phyloP scores from a whole-genome alignment of 2,888 invertebrate genomes.

The Dorcus hopei region DNA sequence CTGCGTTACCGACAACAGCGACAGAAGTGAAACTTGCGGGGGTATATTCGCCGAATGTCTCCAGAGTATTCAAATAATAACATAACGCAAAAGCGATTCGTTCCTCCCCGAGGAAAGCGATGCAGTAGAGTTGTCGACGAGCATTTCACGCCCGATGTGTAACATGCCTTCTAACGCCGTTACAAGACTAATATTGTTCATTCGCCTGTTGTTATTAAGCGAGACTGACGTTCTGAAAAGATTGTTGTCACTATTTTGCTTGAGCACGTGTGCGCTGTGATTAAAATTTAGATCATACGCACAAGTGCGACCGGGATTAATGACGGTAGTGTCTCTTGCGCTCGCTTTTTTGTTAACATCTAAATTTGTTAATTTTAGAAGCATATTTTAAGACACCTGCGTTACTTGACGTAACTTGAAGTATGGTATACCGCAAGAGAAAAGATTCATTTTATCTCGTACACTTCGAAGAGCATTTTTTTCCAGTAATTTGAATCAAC shows the following conservation, averaged over 20 bases:
- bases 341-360: no score
- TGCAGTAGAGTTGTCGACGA: slow-evolving; percentile 36
- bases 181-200: slow-evolving; percentile 42
- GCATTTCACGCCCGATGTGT: slow-evolving; percentile 41
- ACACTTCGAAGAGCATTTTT: no score
- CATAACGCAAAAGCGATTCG: slow-evolving; percentile 24
- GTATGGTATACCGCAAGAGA: no score
- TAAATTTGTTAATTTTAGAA: no score
- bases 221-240: slow-evolving; percentile 25
- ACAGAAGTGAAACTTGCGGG: not conserved
- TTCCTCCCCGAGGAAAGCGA: slow-evolving; percentile 25
- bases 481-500: no score
- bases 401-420: no score
- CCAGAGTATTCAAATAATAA: slow-evolving; percentile 26
- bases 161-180: slow-evolving; percentile 36
- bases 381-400: no score
- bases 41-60: slow-evolving; percentile 8
- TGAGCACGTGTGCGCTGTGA: slow-evolving; percentile 6
- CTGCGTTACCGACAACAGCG: not conserved
- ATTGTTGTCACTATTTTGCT: slow-evolving; percentile 17
- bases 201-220: slow-evolving; percentile 32
- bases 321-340: no score
- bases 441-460: no score
- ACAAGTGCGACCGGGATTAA: no score
- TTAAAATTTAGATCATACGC: not conserved